Base-by-base conservation (phyloP, 2,113 vertebrate genomes). In the Elephantulus edwardii region DNA sequence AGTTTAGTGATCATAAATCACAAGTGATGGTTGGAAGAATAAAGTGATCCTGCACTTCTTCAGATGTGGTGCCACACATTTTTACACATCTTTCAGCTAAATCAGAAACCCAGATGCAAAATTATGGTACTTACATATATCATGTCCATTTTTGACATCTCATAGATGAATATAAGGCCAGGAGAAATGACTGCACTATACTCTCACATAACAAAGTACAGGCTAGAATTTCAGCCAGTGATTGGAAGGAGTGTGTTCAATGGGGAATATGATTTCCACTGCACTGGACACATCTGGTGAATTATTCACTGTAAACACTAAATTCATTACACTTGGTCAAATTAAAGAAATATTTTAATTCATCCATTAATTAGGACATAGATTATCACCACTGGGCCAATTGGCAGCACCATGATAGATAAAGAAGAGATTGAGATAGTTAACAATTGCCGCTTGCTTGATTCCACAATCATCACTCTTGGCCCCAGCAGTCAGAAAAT, bases 61-160 rank as follows among this genome's bases (percentile, higher is more conserved):
- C 5, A 84, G 91, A 95, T 91, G 77, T 93, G 35, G 76, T 92
- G 86, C 64, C 91, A 96, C 40, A 87, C 76, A 42, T 95, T 95
- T 94, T 93, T 95, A 94, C 30, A 64, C 30, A 44, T 92, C 79
- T 85, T 92, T 93, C 66, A 40, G 20, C 87, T 93, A 96, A 92
- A 95, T 77, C 46, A 92, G n/a, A 64, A 91, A 95, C 90, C 96
- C 93, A 96, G 94, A 93, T 96, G 85, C 17, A 22, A 91, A 85
- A 3, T 33, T 3, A 22, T 17, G 58, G 42, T 76, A 1, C 62
- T 86, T 95, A 30, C 19, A 38, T 26, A 89, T 20, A 76, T 17
- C 8, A 13, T 7, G 19, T 26, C 11, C 66, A 3, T 96, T 93
- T 95, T 52, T 79, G 48, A 74, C 0, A 0, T 8, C 85, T 81